Percentiles rank a stretch among this genome's conserved stretches.
Conservation (phyloP, 2,113 vertebrate genomes). For the Zapornia atra region DNA sequence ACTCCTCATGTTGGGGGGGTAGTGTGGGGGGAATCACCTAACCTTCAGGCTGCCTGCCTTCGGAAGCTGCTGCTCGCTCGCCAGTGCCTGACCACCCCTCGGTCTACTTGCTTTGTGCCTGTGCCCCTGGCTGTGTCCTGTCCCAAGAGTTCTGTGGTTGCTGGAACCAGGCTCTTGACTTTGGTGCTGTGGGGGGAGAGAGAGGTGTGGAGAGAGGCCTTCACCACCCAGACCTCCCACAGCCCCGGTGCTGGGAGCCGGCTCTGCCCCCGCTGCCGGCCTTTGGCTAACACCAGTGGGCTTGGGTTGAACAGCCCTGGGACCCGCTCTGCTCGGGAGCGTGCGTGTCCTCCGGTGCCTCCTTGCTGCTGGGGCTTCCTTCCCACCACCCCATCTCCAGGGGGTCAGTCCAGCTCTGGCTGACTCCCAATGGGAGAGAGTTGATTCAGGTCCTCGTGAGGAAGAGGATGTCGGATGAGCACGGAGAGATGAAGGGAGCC, state of each 20-base stretch:
- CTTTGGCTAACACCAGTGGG: neutral
- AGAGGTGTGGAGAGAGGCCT: neutral
- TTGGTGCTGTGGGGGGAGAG: neutral
- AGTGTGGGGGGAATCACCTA: no score
- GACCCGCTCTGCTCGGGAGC: neutral
- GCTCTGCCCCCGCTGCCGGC: neutral
- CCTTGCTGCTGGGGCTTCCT: neutral
- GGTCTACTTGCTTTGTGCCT: neutral
- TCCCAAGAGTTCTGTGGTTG: neutral
- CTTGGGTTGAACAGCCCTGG: no score
- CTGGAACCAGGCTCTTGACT: neutral
- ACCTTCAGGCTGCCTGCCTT: no score
- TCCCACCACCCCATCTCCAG: neutral
- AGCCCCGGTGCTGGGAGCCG: neutral
- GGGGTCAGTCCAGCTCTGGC: neutral
- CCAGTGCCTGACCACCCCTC: neutral
- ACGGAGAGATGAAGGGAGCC: neutral
- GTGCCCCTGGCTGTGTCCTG: neutral
- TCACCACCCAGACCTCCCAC: accelerated
- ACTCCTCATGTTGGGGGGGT: no score
- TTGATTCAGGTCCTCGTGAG: neutral
- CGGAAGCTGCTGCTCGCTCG: no score
- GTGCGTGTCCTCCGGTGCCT: neutral
- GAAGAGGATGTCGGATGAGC: neutral
- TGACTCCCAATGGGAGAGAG: neutral